phyloP scores from a whole-genome alignment of 2,797 vertebrate species.

The Rhincodon typus region DNA sequence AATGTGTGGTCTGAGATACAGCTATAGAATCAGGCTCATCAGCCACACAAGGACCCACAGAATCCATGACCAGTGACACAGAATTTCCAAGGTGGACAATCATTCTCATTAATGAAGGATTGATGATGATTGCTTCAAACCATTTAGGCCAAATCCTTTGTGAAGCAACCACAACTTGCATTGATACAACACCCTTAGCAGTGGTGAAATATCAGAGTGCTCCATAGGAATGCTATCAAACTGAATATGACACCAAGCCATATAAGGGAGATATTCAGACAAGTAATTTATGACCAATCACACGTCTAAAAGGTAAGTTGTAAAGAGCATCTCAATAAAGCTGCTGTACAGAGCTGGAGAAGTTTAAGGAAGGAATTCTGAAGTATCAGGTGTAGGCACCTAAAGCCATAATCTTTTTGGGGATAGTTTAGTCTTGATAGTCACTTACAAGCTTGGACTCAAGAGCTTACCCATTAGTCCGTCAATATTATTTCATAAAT shows the following conservation, averaged over 20 bases:
- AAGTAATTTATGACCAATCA: not conserved
- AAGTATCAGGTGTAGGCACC: not conserved
- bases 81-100: no score
- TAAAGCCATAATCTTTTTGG: not conserved
- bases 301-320: not conserved
- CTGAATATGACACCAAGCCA: not conserved
- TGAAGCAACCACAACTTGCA: not conserved
- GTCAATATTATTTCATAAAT: not conserved
- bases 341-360: not conserved
- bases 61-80: no score
- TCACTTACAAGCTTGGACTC: not conserved
- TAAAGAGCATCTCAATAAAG: not conserved
- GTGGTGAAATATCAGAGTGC: not conserved
- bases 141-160: no score
- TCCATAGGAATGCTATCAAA: not conserved
- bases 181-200: not conserved
- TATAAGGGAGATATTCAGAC: not conserved
- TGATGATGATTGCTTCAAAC: not conserved
- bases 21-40: no score
- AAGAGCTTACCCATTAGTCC: not conserved
- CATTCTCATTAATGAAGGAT: no score
- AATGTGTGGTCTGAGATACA: no score
- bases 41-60: no score
- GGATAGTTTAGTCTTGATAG: not conserved
- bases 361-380: not conserved